These are phyloP conservation scores for Araneus ventricosus DNA, from an alignment of 1,140 invertebrate genomes.

Conservation along the genomic window DNA sequence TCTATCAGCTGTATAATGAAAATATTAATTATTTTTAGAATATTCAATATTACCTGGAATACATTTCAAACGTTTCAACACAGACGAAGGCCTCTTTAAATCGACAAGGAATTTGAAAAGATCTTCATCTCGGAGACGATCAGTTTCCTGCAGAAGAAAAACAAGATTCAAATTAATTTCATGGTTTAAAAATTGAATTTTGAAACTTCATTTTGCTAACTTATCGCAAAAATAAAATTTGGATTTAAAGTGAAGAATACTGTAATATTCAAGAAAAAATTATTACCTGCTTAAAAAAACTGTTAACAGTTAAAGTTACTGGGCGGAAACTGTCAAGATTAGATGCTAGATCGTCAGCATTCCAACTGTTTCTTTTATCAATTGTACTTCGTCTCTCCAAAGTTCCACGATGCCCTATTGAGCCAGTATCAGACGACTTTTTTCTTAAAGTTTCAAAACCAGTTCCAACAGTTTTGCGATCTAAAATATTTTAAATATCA, in stretches of 20 bases:
- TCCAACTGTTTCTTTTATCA: constrained; percentile 88
- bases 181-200: neutral
- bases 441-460: constrained; percentile 89
- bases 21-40: too few relatives aligned
- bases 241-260: neutral
- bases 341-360: constrained; percentile 89
- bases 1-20: too few relatives aligned
- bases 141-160: constrained; percentile 86
- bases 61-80: constrained; percentile 94
- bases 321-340: constrained; percentile 92
- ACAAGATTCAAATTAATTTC: neutral
- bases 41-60: constrained; percentile 84
- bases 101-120: constrained; percentile 96
- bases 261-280: neutral
- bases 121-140: constrained; percentile 92
- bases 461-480: constrained; percentile 88
- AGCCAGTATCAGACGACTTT: constrained; percentile 85
- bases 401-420: constrained; percentile 87
- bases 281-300: constrained; percentile 85
- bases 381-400: constrained; percentile 86
- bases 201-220: neutral
- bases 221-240: too few relatives aligned
- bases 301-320: constrained; percentile 93
- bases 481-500: constrained; percentile 79
- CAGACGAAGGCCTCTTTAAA: constrained; percentile 90